Conservation (phyloP, 2,888 invertebrate genomes). For the Toxonevra muliebris region DNA sequence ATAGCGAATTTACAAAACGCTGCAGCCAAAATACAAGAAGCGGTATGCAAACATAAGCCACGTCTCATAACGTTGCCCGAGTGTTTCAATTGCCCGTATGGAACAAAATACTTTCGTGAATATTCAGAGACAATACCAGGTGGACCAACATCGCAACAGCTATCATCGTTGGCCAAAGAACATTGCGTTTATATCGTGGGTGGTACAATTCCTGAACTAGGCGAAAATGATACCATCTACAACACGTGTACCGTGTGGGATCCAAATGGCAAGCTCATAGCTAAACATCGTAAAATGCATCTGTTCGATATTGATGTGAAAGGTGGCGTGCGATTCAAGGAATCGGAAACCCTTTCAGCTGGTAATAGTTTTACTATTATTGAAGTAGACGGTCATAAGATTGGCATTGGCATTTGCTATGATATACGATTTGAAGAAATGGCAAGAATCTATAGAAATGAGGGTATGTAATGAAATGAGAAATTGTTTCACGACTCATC, state of each 20-base stretch:
- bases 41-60: constrained; percentile 69
- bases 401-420: constrained; percentile 86
- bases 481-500: neutral
- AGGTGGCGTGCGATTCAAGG: constrained; percentile 90
- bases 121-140: constrained; percentile 87
- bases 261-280: constrained; percentile 78
- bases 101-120: constrained; percentile 82
- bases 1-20: constrained; percentile 79
- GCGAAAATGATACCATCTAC: constrained; percentile 70
- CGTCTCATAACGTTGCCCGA: constrained; percentile 79
- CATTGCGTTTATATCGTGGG: constrained; percentile 84
- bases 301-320: constrained; percentile 96
- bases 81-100: constrained; percentile 96
- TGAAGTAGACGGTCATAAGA: constrained; percentile 68
- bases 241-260: constrained; percentile 92
- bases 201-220: constrained; percentile 88
- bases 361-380: constrained; percentile 81
- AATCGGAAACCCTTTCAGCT: constrained; percentile 83
- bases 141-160: constrained; percentile 76
- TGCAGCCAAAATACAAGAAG: constrained; percentile 72
- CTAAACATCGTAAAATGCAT: constrained; percentile 89
- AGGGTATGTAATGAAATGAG: constrained; percentile 56
- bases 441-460: constrained; percentile 76
- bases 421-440: constrained; percentile 90
- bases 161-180: constrained; percentile 80